Conservation (phyloP, 2,888 invertebrate species). For the Polia nebulosa region DNA sequence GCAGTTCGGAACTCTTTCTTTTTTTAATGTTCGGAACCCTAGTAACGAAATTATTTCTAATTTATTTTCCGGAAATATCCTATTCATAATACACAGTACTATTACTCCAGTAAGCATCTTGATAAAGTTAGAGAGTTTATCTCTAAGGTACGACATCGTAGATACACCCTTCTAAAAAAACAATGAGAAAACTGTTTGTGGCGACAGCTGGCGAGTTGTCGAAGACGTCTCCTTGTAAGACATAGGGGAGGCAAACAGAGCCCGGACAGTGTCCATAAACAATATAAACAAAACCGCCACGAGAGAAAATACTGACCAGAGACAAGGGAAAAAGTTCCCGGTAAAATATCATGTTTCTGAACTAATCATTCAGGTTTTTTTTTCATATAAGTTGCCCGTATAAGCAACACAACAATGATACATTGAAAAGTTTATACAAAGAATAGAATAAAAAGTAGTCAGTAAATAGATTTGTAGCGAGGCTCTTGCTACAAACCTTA, state of each 20-base stretch:
- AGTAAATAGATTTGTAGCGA: too few relatives aligned
- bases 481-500: too few relatives aligned
- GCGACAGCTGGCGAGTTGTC: constrained; percentile 45
- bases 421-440: too few relatives aligned
- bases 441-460: too few relatives aligned
- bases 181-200: constrained; percentile 40
- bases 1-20: too few relatives aligned
- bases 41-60: too few relatives aligned
- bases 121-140: not conserved
- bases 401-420: too few relatives aligned
- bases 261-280: constrained; percentile 47
- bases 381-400: too few relatives aligned
- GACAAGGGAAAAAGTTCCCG: constrained; percentile 23
- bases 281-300: constrained; percentile 51
- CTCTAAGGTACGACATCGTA: not conserved
- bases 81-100: not conserved
- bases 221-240: constrained; percentile 47
- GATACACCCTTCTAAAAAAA: constrained; percentile 28
- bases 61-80: too few relatives aligned
- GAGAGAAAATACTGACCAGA: constrained; percentile 45
- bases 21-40: too few relatives aligned
- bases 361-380: constrained; percentile 9
- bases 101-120: not conserved
- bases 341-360: constrained; percentile 33
- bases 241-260: constrained; percentile 51